Conservation (phyloP, 1,140 invertebrate genomes). For the Euura lappo region DNA sequence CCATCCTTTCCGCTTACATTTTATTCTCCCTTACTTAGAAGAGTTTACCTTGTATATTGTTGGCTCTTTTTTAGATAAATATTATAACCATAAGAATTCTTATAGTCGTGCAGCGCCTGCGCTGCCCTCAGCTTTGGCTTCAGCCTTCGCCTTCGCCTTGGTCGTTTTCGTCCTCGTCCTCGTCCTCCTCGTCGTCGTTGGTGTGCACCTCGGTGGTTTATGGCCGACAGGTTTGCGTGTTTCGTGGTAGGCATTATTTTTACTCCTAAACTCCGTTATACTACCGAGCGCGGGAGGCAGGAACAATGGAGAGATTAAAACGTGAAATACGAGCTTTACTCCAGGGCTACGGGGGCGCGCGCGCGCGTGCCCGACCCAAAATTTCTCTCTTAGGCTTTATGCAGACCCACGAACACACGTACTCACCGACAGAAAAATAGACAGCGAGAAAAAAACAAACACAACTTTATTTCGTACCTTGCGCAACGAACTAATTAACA, state of each 20-base stretch:
- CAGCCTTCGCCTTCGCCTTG: constrained; percentile 16
- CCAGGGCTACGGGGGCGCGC: constrained; percentile 42
- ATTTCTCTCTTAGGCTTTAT: not conserved
- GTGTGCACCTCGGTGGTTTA: constrained; percentile 53
- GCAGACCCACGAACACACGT: too few relatives aligned
- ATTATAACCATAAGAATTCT: constrained; percentile 46
- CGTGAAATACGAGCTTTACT: constrained; percentile 54
- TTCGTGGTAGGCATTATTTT: constrained; percentile 60
- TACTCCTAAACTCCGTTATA: constrained; percentile 59
- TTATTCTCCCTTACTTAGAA: too few relatives aligned
- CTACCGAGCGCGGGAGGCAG: constrained; percentile 29
- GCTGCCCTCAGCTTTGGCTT: constrained; percentile 24
- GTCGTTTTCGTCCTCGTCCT: constrained; percentile 10
- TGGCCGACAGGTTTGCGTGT: constrained; percentile 57
- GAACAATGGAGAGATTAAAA: constrained; percentile 63
- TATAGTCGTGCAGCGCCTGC: constrained; percentile 51
- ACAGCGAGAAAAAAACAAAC: too few relatives aligned
- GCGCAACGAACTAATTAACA: too few relatives aligned
- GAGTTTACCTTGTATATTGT: too few relatives aligned
- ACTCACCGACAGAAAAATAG: too few relatives aligned
- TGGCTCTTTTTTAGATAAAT: too few relatives aligned
- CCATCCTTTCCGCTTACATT: too few relatives aligned
- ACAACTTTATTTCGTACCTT: too few relatives aligned
- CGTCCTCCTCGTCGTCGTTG: constrained; percentile 8
- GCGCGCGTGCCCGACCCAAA: constrained; percentile 31